These are phyloP conservation scores for Streptopelia turtur DNA, from an alignment of 2,797 vertebrate species.

Conservation along the genomic window DNA sequence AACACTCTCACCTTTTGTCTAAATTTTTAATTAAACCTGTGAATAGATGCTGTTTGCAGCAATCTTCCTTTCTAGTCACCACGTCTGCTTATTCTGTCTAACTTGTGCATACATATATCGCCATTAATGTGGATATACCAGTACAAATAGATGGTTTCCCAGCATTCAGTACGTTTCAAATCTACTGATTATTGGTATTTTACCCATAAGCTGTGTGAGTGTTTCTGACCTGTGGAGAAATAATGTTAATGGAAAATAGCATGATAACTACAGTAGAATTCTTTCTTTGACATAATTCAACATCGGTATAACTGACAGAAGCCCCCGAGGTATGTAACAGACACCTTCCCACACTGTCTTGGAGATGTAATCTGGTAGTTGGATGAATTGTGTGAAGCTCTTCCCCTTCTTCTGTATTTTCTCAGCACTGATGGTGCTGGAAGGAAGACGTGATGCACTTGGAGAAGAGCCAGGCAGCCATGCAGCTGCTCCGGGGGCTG, in stretches of 20 bases:
- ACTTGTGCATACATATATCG: neutral
- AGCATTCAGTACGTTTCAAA: neutral
- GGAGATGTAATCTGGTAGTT: accelerated
- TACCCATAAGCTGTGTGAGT: neutral
- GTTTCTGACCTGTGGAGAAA: neutral
- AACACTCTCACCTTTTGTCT: neutral
- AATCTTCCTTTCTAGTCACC: neutral
- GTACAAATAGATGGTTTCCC: neutral
- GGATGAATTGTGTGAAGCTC: neutral
- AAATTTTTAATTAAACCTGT: neutral
- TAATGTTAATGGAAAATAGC: neutral
- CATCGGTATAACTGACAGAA: accelerated
- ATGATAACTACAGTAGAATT: neutral
- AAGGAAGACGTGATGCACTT: neutral
- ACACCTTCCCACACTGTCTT: neutral
- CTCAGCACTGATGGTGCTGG: neutral
- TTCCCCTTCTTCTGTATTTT: neutral
- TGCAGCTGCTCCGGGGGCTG: neutral
- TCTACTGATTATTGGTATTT: neutral
- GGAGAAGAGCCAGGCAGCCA: neutral
- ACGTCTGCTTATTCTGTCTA: neutral
- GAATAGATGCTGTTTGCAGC: neutral
- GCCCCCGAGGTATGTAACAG: neutral
- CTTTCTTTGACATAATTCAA: neutral
- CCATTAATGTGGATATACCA: neutral